Evolutionary conservation across 2,888 invertebrate species (phyloP).

Genomic region (Zootermopsis nevadensis): DNA sequence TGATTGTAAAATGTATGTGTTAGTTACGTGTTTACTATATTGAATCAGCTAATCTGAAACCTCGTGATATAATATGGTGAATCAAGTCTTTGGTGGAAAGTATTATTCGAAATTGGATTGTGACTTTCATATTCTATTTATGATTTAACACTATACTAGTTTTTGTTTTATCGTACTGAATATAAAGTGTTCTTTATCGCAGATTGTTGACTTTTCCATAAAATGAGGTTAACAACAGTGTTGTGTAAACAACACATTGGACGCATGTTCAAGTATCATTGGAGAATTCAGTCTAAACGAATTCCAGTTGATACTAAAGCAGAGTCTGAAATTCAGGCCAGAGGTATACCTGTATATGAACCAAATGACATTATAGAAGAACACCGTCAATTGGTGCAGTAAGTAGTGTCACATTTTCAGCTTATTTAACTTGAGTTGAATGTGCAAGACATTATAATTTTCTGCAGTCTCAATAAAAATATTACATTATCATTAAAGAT

Average conservation of each 20-base stretch:
- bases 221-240: slow-evolving; percentile 75
- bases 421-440: no score
- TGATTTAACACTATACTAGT: background rate
- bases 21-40: no score
- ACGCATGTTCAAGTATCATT: slow-evolving; percentile 78
- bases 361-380: slow-evolving; percentile 69
- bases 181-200: background rate
- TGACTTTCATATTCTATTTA: no score
- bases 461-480: no score
- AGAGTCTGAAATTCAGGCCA: slow-evolving; percentile 66
- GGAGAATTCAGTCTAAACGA: slow-evolving; percentile 76
- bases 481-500: no score
- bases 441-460: no score
- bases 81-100: no score
- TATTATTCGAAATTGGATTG: no score
- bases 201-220: slow-evolving; percentile 40
- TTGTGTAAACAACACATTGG: slow-evolving; percentile 77
- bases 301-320: slow-evolving; percentile 68
- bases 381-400: slow-evolving; percentile 57
- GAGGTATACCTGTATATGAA: slow-evolving; percentile 72
- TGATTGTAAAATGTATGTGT: no score
- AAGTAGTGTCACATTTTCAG: background rate
- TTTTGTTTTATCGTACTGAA: background rate
- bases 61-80: no score
- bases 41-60: no score